Evolutionary conservation across 2,797 vertebrate species (phyloP).

Genomic region (Euphonia xanthogaster): DNA sequence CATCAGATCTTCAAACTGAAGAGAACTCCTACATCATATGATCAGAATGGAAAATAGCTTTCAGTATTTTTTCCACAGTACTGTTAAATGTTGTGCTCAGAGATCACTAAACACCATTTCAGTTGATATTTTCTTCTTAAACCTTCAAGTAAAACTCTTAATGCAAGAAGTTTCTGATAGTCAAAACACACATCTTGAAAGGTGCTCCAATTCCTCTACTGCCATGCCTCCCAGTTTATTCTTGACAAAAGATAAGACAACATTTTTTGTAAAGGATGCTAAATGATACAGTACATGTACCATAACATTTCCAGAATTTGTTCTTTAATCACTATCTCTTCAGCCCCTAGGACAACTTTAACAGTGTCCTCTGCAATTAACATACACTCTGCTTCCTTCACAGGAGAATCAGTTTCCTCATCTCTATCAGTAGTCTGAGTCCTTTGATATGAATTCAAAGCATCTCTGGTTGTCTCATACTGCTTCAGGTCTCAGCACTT

Average conservation of each 20-base stretch:
- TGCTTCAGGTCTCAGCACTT: not conserved
- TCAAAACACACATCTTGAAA: not conserved
- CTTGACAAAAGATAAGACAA: not conserved
- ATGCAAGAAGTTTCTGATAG: not conserved
- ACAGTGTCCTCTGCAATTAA: not conserved
- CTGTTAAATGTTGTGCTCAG: not conserved
- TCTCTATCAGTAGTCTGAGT: not conserved
- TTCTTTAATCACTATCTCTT: not conserved
- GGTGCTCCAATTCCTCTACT: not conserved
- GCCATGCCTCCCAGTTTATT: not conserved
- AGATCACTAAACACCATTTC: not conserved
- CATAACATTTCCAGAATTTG: not conserved
- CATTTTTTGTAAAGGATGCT: not conserved
- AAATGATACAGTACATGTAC: not conserved
- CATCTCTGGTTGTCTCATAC: not conserved
- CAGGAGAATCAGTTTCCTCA: not conserved
- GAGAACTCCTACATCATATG: not conserved
- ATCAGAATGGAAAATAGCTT: not conserved
- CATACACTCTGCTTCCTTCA: not conserved
- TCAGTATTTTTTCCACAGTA: not conserved
- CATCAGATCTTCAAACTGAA: not conserved
- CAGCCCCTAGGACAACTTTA: not conserved
- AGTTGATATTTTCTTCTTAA: not conserved
- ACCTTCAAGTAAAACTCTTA: not conserved
- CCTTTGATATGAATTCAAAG: not conserved